phyloP scores from a whole-genome alignment of 2,113 vertebrate species.

The Albula glossodonta region DNA sequence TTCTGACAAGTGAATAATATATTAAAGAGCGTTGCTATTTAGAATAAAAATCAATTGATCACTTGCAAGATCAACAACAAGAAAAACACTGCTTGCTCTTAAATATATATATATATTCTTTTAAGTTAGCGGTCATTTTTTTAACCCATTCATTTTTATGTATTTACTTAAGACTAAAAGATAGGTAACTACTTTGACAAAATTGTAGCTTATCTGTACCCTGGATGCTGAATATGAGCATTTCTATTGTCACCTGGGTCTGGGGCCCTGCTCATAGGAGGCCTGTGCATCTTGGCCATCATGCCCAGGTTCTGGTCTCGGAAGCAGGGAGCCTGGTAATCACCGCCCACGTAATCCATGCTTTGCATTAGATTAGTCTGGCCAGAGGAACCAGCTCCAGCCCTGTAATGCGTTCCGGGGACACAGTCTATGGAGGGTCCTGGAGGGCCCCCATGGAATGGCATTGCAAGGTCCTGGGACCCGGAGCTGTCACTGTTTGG shows the following conservation, averaged over 20 bases:
- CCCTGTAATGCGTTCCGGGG: conserved; percentile 85
- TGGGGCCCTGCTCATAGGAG: conserved; percentile 75
- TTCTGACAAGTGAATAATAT: conserved; percentile 30
- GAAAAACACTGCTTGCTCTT: conserved; percentile 5
- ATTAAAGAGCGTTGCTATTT: conserved; percentile 21
- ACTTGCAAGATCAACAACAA: conserved; percentile 58
- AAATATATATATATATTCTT: background rate
- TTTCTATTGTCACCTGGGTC: conserved; percentile 80
- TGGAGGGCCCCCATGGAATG: conserved; percentile 84
- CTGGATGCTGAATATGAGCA: conserved; percentile 88
- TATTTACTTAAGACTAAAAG: conserved; percentile 31
- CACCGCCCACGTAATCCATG: conserved; percentile 91
- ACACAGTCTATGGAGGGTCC: conserved; percentile 86
- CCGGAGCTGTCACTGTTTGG: conserved; percentile 98
- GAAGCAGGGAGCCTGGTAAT: conserved; percentile 82
- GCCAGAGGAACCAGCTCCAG: conserved; percentile 78
- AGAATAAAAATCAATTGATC: conserved; percentile 50
- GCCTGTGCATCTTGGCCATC: conserved; percentile 85
- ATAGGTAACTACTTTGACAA: conserved; percentile 5
- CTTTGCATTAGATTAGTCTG: conserved; percentile 93
- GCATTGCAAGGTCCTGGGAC: conserved; percentile 92
- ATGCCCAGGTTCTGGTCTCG: conserved; percentile 76
- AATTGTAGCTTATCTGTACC: conserved; percentile 83
- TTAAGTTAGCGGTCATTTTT: conserved; percentile 18
- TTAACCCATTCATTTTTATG: conserved; percentile 20